A percentile compares a stretch with the other conserved stretches of the same genome.
These are phyloP conservation scores for Streblospio benedicti DNA, from an alignment of 1,140 invertebrate genomes.

Conservation along the genomic window DNA sequence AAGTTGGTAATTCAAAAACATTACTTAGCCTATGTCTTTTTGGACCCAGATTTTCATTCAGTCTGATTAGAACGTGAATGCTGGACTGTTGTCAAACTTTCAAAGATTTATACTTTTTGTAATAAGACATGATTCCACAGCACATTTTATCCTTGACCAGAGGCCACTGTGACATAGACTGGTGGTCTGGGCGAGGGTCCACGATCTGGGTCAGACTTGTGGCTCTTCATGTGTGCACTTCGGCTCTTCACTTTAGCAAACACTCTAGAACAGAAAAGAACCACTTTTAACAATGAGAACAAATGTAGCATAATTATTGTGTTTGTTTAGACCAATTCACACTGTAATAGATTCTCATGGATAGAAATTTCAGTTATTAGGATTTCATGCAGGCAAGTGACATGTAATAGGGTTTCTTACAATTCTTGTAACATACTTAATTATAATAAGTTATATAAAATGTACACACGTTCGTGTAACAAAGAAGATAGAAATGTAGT, in stretches of 20 bases:
- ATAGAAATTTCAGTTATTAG: neutral
- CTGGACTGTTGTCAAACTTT: no score
- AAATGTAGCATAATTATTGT: neutral
- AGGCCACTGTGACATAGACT: no score
- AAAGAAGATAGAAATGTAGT: neutral
- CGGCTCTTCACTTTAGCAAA: constrained; percentile 96
- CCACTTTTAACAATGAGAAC: constrained; percentile 17
- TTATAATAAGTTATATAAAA: neutral
- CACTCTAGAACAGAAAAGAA: constrained; percentile 63
- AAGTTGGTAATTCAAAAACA: no score
- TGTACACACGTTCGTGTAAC: neutral
- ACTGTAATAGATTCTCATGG: no score
- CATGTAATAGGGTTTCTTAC: neutral
- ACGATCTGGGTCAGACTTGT: constrained; percentile 42
- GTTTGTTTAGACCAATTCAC: neutral
- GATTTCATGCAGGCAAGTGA: neutral
- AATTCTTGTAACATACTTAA: neutral
- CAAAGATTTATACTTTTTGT: no score
- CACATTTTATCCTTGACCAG: no score
- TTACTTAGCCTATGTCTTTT: no score
- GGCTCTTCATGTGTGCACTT: constrained; percentile 96
- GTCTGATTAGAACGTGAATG: no score
- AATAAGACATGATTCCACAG: no score
- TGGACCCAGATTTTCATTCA: no score
- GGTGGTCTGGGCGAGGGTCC: no score